phyloP scores from a whole-genome alignment of 1,140 invertebrate genomes.

The Anoplophora glabripennis region DNA sequence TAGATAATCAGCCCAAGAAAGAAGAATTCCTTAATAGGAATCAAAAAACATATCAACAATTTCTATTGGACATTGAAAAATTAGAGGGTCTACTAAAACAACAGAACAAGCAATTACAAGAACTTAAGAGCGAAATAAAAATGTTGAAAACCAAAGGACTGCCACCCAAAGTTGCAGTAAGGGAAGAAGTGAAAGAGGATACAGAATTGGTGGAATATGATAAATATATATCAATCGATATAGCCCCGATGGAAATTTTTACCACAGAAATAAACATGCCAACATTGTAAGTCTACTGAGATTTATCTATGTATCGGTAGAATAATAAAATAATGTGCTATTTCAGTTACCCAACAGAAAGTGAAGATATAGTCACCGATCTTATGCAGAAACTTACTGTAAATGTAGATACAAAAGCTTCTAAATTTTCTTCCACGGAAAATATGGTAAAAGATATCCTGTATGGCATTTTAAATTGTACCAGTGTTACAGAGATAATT shows the following conservation, averaged over 20 bases:
- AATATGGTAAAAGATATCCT: constrained; percentile 26
- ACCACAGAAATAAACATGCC: constrained; percentile 17
- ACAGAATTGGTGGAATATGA: constrained; percentile 25
- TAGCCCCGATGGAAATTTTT: constrained; percentile 17
- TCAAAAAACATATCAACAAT: constrained; percentile 32
- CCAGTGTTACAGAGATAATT: constrained; percentile 28
- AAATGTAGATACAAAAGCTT: constrained; percentile 25
- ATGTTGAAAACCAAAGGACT: constrained; percentile 39
- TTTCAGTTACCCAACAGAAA: constrained; percentile 29
- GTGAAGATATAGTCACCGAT: constrained; percentile 30
- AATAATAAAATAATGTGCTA: neutral
- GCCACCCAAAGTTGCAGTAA: constrained; percentile 7
- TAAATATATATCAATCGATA: constrained; percentile 21
- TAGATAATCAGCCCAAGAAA: constrained; percentile 49
- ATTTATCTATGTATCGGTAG: too few relatives aligned
- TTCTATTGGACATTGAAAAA: constrained; percentile 47
- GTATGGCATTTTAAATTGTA: constrained; percentile 22
- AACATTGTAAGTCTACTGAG: constrained; percentile 19
- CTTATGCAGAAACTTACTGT: constrained; percentile 30
- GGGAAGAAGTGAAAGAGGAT: constrained; percentile 11
- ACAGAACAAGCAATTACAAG: constrained; percentile 27
- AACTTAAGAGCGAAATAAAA: constrained; percentile 41
- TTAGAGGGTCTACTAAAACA: constrained; percentile 44
- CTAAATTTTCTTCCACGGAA: constrained; percentile 1
- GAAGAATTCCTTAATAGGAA: constrained; percentile 41